A percentile compares a stretch with the other conserved stretches of the same genome.
Evolutionary conservation across 2,113 vertebrate genomes (phyloP).

Genomic region (Bombycilla garrulus): DNA sequence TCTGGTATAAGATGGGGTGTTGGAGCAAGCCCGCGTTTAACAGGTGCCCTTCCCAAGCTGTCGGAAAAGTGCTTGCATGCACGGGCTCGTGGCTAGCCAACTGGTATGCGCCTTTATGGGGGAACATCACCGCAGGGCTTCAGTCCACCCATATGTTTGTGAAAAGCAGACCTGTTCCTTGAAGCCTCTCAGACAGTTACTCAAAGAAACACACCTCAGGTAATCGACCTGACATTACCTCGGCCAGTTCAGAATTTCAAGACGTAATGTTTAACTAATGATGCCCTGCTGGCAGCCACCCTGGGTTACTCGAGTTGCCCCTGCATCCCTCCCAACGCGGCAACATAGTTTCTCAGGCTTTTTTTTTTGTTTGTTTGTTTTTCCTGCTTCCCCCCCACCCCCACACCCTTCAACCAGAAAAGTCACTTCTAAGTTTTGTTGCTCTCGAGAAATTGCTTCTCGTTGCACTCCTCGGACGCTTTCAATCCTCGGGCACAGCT

Average conservation of each 20-base stretch:
- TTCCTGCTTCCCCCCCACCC: too few relatives aligned
- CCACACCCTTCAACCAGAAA: background rate
- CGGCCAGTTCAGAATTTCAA: background rate
- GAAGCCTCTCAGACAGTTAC: background rate
- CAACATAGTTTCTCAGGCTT: background rate
- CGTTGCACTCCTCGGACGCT: background rate
- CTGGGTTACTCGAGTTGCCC: background rate
- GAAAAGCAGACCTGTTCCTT: background rate
- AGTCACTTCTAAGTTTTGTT: background rate
- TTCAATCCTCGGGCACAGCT: background rate
- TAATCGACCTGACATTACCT: background rate
- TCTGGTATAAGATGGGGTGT: background rate
- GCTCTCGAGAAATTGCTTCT: background rate
- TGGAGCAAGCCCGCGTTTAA: background rate
- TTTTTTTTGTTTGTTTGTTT: background rate
- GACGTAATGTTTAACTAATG: background rate
- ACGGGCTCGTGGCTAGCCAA: background rate
- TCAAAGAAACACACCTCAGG: background rate
- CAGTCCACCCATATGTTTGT: background rate
- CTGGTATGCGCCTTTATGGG: fast-evolving
- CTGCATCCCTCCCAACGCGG: background rate
- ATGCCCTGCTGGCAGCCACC: background rate
- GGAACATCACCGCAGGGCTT: background rate
- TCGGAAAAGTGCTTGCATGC: background rate
- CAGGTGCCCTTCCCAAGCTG: background rate